Evolutionary conservation across 1,140 invertebrate genomes (phyloP).

Genomic region (Babylonia areolata): DNA sequence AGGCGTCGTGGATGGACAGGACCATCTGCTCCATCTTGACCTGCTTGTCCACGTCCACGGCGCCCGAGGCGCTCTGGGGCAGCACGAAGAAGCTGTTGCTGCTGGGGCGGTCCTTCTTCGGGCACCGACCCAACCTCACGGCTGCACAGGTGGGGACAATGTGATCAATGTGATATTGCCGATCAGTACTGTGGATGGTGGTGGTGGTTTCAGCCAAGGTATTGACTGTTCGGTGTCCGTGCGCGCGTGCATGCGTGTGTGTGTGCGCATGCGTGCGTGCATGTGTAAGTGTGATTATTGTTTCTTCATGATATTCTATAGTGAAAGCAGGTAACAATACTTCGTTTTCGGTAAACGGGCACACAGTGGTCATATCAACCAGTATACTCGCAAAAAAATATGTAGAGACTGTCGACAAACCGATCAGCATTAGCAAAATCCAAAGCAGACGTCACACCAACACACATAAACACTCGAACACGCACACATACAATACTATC

Average conservation of each 20-base stretch:
- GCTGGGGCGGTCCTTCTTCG: constrained; percentile 61
- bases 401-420: no score
- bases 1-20: constrained; percentile 61
- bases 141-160: constrained; percentile 50
- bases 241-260: background rate
- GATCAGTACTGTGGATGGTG: background rate
- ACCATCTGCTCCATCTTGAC: constrained; percentile 65
- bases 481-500: no score
- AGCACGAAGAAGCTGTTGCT: constrained; percentile 62
- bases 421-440: no score
- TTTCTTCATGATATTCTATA: no score
- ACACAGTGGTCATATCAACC: no score
- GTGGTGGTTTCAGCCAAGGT: no score
- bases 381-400: no score
- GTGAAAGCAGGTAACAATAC: no score
- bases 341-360: no score
- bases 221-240: background rate
- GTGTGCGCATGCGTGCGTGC: background rate
- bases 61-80: constrained; percentile 54
- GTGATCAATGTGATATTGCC: background rate
- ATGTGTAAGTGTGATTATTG: background rate
- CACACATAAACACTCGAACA: no score
- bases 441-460: no score
- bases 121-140: constrained; percentile 61
- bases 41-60: constrained; percentile 59